Evolutionary conservation across 2,888 invertebrate genomes (phyloP), one percentile per base, ranked within the genome.

Genomic region (Lasioglossum morio): DNA sequence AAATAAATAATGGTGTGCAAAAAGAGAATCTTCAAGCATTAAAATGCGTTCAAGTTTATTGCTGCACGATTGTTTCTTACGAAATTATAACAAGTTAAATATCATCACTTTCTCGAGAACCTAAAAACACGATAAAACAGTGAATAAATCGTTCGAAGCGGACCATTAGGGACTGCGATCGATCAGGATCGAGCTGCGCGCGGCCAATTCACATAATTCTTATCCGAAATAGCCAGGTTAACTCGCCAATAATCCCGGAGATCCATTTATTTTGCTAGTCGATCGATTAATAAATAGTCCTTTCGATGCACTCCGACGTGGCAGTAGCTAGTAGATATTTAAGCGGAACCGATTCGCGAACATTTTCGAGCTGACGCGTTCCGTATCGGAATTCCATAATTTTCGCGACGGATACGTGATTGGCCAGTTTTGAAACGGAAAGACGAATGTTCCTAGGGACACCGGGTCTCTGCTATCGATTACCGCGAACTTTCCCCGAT

Each of bases 231-330:
- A 34, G 72, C 48, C 72, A 14, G 72, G 40, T 75, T 83, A 16
- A 66, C 43, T 74, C 70, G 43, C 60, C 81, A 60, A 60, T 83
- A 83, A 76, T 81, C 83, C 81, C 1, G 8, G 43, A 48, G 70
- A 83, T 83, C 83, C 75, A 81, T 83, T 83, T 63, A 69, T 81
- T 83, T 81, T 48, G 72, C 30, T 72, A 30, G 75, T 16, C 34
- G 60, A 81, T 83, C 72, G 70, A 76, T 83, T 83, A 81, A 83
- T 76, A 72, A 80, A 82, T 70, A 70, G 57, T 43, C 37, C 40
- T 12, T 16, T 12, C 81, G 74, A 37, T 19, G 19, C 27, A 60
- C 19, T 23, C 34, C 66, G 19, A 10, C 34, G 34, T 69, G 30
- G 34, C 19, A 8, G 53, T 7, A 19, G 37, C 34, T 23, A 69